Percentiles rank a stretch among this genome's conserved stretches.
phyloP scores from a whole-genome alignment of 1,140 invertebrate species.

The Popillia japonica region DNA sequence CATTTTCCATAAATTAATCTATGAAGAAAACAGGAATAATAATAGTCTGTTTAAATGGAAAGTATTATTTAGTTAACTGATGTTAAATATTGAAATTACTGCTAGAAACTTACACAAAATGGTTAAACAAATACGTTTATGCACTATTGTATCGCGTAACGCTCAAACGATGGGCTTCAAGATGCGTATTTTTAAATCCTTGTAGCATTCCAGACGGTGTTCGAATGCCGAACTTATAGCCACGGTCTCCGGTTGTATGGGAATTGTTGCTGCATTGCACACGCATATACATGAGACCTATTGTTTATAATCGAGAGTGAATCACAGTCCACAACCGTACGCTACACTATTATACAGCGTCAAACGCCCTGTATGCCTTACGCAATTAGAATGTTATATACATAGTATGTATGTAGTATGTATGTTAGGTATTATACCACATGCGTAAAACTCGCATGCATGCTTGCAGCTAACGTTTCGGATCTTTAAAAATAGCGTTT shows the following conservation, averaged over 20 bases:
- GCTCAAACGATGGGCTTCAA: background rate
- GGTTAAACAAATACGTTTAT: too few relatives aligned
- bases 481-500: constrained; percentile 12
- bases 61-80: too few relatives aligned
- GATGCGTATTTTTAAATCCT: constrained; percentile 28
- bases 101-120: too few relatives aligned
- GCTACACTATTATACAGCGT: background rate
- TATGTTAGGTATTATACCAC: background rate
- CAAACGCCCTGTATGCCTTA: constrained; percentile 25
- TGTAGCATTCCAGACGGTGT: constrained; percentile 24
- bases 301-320: constrained; percentile 30
- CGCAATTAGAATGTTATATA: constrained; percentile 16
- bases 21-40: too few relatives aligned
- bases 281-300: background rate
- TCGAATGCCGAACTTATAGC: constrained; percentile 17
- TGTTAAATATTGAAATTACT: too few relatives aligned
- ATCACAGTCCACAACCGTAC: background rate
- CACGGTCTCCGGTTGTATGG: constrained; percentile 11
- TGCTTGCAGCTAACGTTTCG: background rate
- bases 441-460: background rate
- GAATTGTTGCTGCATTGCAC: constrained; percentile 9
- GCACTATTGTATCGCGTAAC: background rate
- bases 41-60: too few relatives aligned
- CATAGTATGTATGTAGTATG: background rate
- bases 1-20: too few relatives aligned